Base-by-base conservation (phyloP, 2,113 vertebrate genomes). In the Lasiurus borealis region DNA sequence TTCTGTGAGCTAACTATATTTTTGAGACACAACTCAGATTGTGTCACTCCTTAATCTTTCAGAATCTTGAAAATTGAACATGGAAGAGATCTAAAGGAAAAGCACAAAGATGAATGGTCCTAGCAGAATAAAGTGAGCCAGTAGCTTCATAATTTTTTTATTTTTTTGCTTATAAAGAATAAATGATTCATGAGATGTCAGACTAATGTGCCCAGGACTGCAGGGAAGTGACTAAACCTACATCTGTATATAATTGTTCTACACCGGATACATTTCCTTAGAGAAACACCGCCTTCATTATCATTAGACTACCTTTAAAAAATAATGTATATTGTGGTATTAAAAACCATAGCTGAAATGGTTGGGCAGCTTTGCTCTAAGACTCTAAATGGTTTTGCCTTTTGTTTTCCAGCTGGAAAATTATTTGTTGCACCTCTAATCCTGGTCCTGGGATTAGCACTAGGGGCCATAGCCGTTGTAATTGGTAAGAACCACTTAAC, bases 391-490 rank as follows among this genome's bases (percentile, higher is more conserved):
- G 40, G 48, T 93, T 95, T 94, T 95, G 34, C 29, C 96, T 96
- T 95, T 97, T 95, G 9, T 96, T 96, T 98, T 98, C 94, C 98
- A 99, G 99, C 98, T 96, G 98, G 99, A 97, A 99, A 99, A 97
- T 97, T 99, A 96, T 98, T 99, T 90, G 98, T 99, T 95, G 99
- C 99, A 83, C 99, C 99, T 46, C 92, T 99, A 97, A 99, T 99
- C 98, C 95, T 99, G 97, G 98, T 99, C 95, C 98, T 99, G 97
- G 99, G 99, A 96, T 98, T 99, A 98, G 99, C 99, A 96, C 97
- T 99, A 77, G 99, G 99, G 98, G 99, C 99, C 21, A 97, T 99
- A 96, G 99, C 99, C 77, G 98, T 99, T 98, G 99, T 99, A 96
- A 98, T 99, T 98, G 99, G 99, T 99, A 99, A 99, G 99, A 92